Percentiles rank a stretch among this genome's conserved stretches.
phyloP scores from a whole-genome alignment of 2,113 vertebrate species.

The Rhizomys pruinosus region DNA sequence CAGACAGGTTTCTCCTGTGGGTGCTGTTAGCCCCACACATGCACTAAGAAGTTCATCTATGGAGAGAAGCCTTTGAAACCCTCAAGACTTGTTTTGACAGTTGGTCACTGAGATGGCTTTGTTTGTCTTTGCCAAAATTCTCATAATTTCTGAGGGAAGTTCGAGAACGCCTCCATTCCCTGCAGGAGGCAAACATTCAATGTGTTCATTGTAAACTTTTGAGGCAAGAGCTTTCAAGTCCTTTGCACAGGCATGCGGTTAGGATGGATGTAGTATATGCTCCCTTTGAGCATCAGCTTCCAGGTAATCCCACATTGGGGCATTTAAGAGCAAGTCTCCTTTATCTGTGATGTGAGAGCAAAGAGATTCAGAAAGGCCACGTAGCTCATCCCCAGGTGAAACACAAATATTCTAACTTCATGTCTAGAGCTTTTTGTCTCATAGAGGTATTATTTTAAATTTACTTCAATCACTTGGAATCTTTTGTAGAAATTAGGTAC shows the following conservation, averaged over 20 bases:
- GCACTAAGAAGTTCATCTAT: conserved; percentile 52
- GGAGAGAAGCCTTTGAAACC: conserved; percentile 61
- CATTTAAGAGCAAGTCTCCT: not conserved
- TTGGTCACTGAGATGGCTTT: conserved; percentile 70
- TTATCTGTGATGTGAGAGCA: not conserved
- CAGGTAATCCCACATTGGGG: not conserved
- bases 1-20: conserved; percentile 30
- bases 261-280: not conserved
- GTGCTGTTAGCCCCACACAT: not conserved
- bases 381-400: not conserved
- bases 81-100: conserved; percentile 72
- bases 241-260: conserved; percentile 22
- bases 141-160: conserved; percentile 77
- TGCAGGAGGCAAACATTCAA: conserved; percentile 51
- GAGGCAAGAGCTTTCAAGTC: conserved; percentile 49
- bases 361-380: conserved; percentile 1
- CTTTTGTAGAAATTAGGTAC: conserved; percentile 13
- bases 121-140: conserved; percentile 73
- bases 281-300: not conserved
- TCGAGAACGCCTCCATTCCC: conserved; percentile 53
- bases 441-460: not conserved
- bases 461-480: not conserved
- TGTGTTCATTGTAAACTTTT: conserved; percentile 43
- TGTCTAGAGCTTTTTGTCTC: not conserved
- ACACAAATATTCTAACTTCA: not conserved